phyloP scores from a whole-genome alignment of 2,113 vertebrate genomes.

The Tretioscincus oriximinensis region DNA sequence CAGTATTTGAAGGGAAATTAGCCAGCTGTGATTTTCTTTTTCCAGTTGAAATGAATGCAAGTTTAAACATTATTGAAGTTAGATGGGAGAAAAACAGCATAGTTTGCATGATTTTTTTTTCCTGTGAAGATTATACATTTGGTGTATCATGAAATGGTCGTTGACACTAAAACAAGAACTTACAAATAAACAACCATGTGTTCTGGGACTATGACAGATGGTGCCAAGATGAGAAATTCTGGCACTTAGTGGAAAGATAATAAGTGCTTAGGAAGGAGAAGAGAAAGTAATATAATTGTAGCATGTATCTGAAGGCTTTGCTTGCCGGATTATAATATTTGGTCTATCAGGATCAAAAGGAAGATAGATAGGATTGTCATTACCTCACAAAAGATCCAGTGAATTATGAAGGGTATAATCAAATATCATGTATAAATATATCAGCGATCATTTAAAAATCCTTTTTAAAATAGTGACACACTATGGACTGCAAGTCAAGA shows the following conservation, averaged over 20 bases:
- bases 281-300: too few species aligned
- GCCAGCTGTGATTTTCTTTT: background rate
- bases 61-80: background rate
- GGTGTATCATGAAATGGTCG: background rate
- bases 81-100: background rate
- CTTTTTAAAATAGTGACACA: background rate
- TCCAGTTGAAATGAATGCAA: background rate
- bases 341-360: background rate
- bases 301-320: background rate
- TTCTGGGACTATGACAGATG: background rate
- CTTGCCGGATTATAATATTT: background rate
- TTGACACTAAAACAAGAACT: background rate
- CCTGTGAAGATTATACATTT: background rate
- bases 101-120: background rate
- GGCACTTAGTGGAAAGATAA: background rate
- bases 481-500: too few species aligned
- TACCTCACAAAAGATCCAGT: background rate
- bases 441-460: background rate
- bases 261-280: background rate
- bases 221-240: background rate
- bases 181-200: background rate
- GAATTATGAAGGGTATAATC: background rate
- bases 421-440: background rate
- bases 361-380: background rate
- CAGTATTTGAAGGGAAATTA: background rate